Percentiles rank a stretch among this genome's conserved stretches.
phyloP scores from a whole-genome alignment of 2,888 invertebrate genomes.

The Lasioglossum villosulum region DNA sequence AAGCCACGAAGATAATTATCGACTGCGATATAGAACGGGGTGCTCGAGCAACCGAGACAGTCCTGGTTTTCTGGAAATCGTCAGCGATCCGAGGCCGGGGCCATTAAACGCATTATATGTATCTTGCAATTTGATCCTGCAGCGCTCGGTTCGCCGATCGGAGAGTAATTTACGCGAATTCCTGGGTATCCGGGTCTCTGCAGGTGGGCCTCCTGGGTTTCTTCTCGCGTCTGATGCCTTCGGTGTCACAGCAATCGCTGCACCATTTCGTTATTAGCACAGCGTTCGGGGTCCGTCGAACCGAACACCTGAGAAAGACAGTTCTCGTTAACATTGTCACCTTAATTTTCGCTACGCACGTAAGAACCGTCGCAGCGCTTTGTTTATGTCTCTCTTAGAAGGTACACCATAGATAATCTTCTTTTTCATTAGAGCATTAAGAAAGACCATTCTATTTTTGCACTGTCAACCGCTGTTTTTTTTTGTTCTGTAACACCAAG shows the following conservation, averaged over 20 bases:
- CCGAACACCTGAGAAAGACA: slow-evolving; percentile 45
- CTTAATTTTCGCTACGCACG: slow-evolving; percentile 49
- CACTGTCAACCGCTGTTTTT: neutral
- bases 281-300: slow-evolving; percentile 52
- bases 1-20: slow-evolving; percentile 36
- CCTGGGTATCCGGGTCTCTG: slow-evolving; percentile 73
- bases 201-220: slow-evolving; percentile 70
- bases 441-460: neutral
- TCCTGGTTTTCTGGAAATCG: slow-evolving; percentile 82
- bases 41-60: slow-evolving; percentile 57
- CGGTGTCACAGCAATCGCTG: slow-evolving; percentile 49
- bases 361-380: slow-evolving; percentile 11
- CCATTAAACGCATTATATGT: slow-evolving; percentile 82
- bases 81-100: slow-evolving; percentile 79
- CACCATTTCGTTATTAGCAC: slow-evolving; percentile 28
- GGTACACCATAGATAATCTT: neutral
- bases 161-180: slow-evolving; percentile 81
- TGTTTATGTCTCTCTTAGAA: neutral
- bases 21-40: slow-evolving; percentile 38
- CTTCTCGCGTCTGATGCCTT: slow-evolving; percentile 57
- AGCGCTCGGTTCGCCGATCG: slow-evolving; percentile 76
- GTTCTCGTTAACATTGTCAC: slow-evolving; percentile 51
- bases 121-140: slow-evolving; percentile 81
- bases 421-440: neutral
- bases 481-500: neutral